Evolutionary conservation across 35 echinoderm and acorn worm species (phyloP).

Genomic region (Nesometra sesokonis): DNA sequence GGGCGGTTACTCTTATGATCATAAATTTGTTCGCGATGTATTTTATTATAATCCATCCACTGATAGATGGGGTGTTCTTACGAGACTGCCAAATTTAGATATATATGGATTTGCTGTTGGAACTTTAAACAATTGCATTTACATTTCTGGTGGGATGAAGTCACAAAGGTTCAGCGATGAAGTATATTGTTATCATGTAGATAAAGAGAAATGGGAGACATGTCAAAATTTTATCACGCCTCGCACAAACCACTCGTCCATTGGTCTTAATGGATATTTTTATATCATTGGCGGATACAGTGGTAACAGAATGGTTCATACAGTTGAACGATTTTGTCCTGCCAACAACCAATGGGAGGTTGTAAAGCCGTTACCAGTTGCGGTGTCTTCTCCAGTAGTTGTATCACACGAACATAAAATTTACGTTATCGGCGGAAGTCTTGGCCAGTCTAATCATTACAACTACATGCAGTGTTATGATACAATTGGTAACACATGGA

Average conservation of each 20-base stretch:
- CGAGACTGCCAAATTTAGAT: conserved; percentile 22
- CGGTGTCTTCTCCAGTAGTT: conserved; percentile 36
- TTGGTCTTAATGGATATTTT: conserved; percentile 1
- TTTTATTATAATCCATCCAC: conserved; percentile 28
- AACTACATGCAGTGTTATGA: conserved; percentile 54
- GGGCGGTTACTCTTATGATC: conserved; percentile 30
- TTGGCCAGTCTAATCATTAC: conserved; percentile 11
- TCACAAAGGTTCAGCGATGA: conserved; percentile 6
- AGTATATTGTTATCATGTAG: conserved; percentile 20
- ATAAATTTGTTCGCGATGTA: conserved; percentile 42
- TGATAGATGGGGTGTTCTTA: conserved; percentile 29
- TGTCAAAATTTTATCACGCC: conserved; percentile 17
- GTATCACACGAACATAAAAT: conserved; percentile 43
- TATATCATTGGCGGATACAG: conserved; percentile 51
- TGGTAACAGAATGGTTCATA: conserved; percentile 12
- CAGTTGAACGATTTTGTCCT: conserved; percentile 38
- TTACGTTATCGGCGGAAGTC: conserved; percentile 43
- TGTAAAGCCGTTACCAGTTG: conserved; percentile 24
- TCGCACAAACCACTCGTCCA: conserved; percentile 32
- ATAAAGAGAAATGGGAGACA: conserved; percentile 21
- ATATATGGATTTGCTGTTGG: conserved; percentile 39
- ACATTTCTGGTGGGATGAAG: conserved; percentile 50
- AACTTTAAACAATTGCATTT: conserved; percentile 36
- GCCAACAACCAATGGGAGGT: conserved; percentile 28
- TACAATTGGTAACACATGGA: conserved; percentile 17